These are phyloP conservation scores for Alligator mississippiensis DNA, from an alignment of 2,113 vertebrate species.

Conservation along the genomic window DNA sequence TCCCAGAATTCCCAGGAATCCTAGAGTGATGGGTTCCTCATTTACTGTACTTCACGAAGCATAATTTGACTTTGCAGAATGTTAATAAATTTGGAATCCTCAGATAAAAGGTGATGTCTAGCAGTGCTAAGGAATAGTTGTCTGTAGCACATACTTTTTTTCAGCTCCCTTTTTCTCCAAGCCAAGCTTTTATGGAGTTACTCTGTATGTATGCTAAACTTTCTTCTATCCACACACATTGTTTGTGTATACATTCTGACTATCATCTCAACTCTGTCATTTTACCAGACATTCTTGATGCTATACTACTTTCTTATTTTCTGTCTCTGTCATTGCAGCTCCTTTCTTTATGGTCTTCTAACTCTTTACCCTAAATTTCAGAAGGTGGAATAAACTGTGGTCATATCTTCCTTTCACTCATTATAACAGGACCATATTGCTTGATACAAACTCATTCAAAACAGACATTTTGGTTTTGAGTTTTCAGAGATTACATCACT, in stretches of 20 bases:
- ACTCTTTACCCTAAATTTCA: not conserved
- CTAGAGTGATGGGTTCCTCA: not conserved
- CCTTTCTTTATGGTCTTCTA: not conserved
- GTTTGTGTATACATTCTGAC: not conserved
- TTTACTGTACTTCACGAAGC: not conserved
- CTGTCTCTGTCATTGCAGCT: fast-evolving
- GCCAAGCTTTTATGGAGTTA: not conserved
- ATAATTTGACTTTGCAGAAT: not conserved
- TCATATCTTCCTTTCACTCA: not conserved
- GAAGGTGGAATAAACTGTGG: not conserved
- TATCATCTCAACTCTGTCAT: not conserved
- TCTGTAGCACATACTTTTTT: not conserved
- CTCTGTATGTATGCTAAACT: not conserved
- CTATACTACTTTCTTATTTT: not conserved
- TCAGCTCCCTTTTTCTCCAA: not conserved
- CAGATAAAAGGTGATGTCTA: not conserved
- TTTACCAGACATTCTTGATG: not conserved
- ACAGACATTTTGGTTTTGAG: not conserved
- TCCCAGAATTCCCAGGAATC: fast-evolving
- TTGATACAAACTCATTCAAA: not conserved
- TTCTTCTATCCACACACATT: not conserved
- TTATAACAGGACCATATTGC: not conserved
- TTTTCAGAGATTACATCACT: not conserved
- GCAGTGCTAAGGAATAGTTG: too few relatives aligned
- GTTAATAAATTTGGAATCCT: not conserved